Evolutionary conservation across 2,113 vertebrate genomes (phyloP).

Genomic region (Rhynchomys soricoides): DNA sequence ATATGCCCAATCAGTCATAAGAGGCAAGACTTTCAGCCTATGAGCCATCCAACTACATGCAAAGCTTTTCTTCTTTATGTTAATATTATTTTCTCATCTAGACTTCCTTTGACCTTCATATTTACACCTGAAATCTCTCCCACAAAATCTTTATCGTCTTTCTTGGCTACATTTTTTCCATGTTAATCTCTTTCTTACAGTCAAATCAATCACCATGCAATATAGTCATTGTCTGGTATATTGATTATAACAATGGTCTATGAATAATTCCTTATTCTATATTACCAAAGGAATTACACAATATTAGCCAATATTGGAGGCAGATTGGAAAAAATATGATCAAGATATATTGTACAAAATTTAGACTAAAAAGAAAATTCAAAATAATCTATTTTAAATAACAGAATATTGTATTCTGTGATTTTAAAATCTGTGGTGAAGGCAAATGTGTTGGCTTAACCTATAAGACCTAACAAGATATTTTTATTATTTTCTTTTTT

Average conservation of each 20-base stretch:
- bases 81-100: constrained; percentile 28
- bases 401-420: not conserved
- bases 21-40: not conserved
- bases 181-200: not conserved
- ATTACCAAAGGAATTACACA: not conserved
- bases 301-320: no score
- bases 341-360: not conserved
- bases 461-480: not conserved
- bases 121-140: not conserved
- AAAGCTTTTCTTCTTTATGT: not conserved
- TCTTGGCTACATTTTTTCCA: not conserved
- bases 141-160: not conserved
- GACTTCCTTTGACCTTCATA: not conserved
- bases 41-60: not conserved
- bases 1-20: not conserved
- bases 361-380: not conserved
- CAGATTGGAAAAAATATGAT: not conserved
- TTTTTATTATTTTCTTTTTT: not conserved
- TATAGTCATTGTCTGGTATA: not conserved
- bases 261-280: not conserved
- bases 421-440: not conserved
- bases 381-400: constrained; percentile 6
- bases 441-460: not conserved
- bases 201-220: not conserved
- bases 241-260: not conserved